A percentile compares a stretch with the other conserved stretches of the same genome.
phyloP scores from a whole-genome alignment of 2,113 vertebrate species.

The Thalassoma bifasciatum region DNA sequence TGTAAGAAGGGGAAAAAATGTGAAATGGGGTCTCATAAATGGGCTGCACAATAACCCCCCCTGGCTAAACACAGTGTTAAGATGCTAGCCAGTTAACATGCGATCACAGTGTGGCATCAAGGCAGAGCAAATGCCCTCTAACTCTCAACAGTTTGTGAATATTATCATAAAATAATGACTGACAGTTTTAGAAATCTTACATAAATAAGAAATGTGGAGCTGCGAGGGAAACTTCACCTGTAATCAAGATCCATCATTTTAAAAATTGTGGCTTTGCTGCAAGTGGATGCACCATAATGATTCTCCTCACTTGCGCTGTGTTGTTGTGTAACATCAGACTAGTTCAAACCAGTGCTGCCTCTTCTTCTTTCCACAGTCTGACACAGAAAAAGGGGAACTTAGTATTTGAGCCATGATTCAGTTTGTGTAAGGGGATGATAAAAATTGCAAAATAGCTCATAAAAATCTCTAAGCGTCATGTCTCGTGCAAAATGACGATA shows the following conservation, averaged over 20 bases:
- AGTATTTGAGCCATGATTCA: not conserved
- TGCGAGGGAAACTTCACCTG: constrained; percentile 6
- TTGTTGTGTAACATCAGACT: constrained; percentile 74
- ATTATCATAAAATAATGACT: constrained; percentile 3
- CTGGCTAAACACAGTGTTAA: constrained; percentile 45
- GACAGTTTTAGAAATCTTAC: not conserved
- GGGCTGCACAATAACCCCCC: constrained; percentile 59
- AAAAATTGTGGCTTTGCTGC: constrained; percentile 15
- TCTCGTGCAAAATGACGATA: not conserved
- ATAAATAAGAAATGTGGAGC: not conserved
- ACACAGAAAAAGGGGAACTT: constrained; percentile 9
- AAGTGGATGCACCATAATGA: not conserved
- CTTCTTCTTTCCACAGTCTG: constrained; percentile 1
- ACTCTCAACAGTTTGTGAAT: not conserved
- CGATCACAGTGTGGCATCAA: constrained; percentile 5
- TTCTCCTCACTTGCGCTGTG: constrained; percentile 18
- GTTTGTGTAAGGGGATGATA: not conserved
- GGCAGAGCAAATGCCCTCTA: not conserved
- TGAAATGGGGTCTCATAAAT: constrained; percentile 71
- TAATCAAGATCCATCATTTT: not conserved
- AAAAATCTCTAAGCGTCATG: not conserved
- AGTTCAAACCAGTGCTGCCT: constrained; percentile 69
- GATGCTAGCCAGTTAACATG: constrained; percentile 37
- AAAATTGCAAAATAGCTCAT: constrained; percentile 1
- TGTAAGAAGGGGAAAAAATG: constrained; percentile 55